A percentile compares a stretch with the other conserved stretches of the same genome.
Conservation (phyloP, 1,140 invertebrate genomes). For the Triops cancriformis region DNA sequence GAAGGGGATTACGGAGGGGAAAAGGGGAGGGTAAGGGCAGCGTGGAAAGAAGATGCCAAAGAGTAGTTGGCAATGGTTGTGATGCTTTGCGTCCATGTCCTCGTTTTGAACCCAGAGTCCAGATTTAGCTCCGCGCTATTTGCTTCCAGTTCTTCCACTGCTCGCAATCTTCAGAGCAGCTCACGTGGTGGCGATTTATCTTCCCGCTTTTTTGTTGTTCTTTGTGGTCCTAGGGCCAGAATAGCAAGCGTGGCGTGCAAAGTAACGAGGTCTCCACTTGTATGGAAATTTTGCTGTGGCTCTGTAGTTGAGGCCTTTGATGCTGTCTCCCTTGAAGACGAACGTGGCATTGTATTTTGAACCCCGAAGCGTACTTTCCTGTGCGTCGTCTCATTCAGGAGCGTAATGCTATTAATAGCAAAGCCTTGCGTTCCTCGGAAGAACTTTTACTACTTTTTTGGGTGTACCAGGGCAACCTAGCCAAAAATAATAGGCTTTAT, state of each 20-base stretch:
- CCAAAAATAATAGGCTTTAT: background rate
- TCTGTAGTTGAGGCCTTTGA: too few species aligned
- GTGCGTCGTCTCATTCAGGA: background rate
- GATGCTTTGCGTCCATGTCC: background rate
- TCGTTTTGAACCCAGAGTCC: background rate
- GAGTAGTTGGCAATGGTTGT: background rate
- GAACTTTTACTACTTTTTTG: background rate
- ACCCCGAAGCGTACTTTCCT: background rate
- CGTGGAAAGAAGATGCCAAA: too few species aligned
- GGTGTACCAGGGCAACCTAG: background rate
- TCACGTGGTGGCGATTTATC: constrained; percentile 12
- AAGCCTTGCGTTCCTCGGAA: background rate
- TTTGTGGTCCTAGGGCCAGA: background rate
- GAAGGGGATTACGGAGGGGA: too few species aligned
- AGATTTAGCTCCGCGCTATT: background rate
- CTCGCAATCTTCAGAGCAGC: background rate
- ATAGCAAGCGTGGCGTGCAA: background rate
- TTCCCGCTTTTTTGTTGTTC: background rate
- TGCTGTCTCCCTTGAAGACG: background rate
- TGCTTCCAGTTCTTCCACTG: background rate
- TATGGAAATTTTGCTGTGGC: too few species aligned
- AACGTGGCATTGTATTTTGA: background rate
- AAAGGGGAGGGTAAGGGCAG: too few species aligned
- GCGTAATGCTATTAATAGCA: background rate
- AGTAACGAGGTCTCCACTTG: background rate